Conservation (phyloP, 2,113 vertebrate genomes). For the Hemicordylus capensis region DNA sequence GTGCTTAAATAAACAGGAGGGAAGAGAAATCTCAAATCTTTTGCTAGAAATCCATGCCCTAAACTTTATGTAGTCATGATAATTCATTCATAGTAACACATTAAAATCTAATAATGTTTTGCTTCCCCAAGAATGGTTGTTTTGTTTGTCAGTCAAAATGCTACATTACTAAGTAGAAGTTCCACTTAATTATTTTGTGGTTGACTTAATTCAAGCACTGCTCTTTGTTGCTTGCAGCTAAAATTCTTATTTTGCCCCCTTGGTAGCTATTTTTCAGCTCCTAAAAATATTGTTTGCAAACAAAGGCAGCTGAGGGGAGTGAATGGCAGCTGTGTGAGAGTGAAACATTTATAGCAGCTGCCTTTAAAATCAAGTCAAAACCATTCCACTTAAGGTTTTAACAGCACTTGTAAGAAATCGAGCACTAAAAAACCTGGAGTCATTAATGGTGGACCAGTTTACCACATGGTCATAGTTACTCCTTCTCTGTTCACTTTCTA, state of each 20-base stretch:
- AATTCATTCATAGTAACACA: background rate
- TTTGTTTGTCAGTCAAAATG: conserved; percentile 23
- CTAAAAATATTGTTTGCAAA: conserved; percentile 8
- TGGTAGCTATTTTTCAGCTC: conserved; percentile 33
- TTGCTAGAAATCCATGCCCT: background rate
- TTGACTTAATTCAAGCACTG: conserved; percentile 16
- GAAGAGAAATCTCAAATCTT: background rate
- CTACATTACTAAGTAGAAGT: background rate
- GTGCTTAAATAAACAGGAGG: background rate
- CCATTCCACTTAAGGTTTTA: background rate
- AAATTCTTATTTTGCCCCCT: background rate
- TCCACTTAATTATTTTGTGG: rapidly evolving
- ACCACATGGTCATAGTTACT: conserved; percentile 7
- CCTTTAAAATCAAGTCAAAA: conserved; percentile 17
- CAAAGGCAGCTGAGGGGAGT: conserved; percentile 24
- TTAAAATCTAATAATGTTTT: background rate
- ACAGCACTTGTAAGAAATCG: background rate
- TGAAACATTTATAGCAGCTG: conserved; percentile 1
- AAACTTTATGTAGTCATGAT: background rate
- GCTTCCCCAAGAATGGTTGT: background rate
- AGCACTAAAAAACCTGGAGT: rapidly evolving
- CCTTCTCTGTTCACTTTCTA: conserved; percentile 23
- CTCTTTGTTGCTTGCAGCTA: conserved; percentile 30
- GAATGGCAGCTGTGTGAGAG: background rate
- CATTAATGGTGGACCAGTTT: conserved; percentile 19